Evolutionary conservation across 2,797 vertebrate species (phyloP).

Genomic region (Eremophila alpestris): DNA sequence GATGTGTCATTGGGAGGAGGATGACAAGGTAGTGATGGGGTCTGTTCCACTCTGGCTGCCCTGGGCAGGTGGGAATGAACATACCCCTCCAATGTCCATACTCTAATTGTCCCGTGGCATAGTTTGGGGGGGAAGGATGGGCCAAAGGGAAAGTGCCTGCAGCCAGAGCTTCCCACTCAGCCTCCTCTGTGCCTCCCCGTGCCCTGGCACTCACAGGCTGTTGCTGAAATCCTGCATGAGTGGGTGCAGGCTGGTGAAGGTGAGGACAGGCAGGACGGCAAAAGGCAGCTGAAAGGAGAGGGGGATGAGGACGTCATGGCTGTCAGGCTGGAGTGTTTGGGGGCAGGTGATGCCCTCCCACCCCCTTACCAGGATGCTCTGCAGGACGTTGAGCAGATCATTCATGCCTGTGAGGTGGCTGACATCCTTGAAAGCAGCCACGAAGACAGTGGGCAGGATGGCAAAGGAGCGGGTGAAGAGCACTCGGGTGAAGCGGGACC

Average conservation of each 20-base stretch:
- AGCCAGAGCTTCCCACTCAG: background rate
- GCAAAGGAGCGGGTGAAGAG: constrained; percentile 79
- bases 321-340: background rate
- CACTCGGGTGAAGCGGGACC: constrained; percentile 78
- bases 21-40: background rate
- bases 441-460: constrained; percentile 77
- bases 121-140: background rate
- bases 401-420: constrained; percentile 77
- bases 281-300: constrained; percentile 76
- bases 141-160: background rate
- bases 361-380: constrained; percentile 79
- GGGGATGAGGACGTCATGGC: rapidly evolving
- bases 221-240: constrained; percentile 81
- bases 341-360: background rate
- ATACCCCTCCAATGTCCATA: too few species aligned
- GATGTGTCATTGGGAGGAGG: background rate
- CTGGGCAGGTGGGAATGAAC: background rate
- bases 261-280: constrained; percentile 76
- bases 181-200: background rate
- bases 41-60: rapidly evolving
- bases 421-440: constrained; percentile 76
- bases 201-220: constrained; percentile 68
- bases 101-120: background rate
- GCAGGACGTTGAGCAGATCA: constrained; percentile 80
- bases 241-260: constrained; percentile 78